These are phyloP conservation scores for Lepus timidus DNA, from an alignment of 2,113 vertebrate genomes.

Conservation along the genomic window DNA sequence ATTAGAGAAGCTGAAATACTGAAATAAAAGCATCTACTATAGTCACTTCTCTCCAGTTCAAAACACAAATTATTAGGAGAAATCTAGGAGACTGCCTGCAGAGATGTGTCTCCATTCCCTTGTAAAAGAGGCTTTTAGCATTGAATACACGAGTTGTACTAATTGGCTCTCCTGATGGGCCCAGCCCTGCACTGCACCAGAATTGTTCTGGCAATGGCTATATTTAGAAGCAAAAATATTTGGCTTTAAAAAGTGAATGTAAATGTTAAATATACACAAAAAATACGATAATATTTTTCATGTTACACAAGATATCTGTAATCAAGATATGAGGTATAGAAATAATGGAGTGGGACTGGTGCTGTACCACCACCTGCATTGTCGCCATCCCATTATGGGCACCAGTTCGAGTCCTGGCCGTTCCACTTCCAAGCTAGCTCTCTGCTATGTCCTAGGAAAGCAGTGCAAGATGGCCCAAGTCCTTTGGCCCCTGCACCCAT, in stretches of 20 bases:
- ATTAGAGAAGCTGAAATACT: constrained; percentile 63
- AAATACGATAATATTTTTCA: not conserved
- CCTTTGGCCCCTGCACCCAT: too few species aligned
- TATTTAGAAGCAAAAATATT: not conserved
- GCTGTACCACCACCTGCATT: too few species aligned
- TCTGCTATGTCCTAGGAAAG: too few species aligned
- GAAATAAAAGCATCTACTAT: constrained; percentile 60
- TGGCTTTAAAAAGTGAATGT: not conserved
- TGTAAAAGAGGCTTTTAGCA: not conserved
- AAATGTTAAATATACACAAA: constrained; percentile 6
- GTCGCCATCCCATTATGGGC: too few species aligned
- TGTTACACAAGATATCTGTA: not conserved
- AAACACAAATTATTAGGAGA: constrained; percentile 53
- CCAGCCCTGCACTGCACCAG: not conserved
- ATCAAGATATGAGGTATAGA: not conserved
- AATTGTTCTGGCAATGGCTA: not conserved
- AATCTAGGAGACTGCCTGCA: constrained; percentile 16
- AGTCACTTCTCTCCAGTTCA: constrained; percentile 30
- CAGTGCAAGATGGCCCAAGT: too few species aligned
- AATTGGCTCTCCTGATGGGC: constrained; percentile 34
- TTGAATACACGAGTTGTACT: not conserved
- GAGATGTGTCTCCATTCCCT: not conserved
- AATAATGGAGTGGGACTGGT: not conserved
- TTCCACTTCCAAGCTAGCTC: too few species aligned
- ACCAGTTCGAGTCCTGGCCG: too few species aligned